phyloP scores from a whole-genome alignment of 2,113 vertebrate species.

The Pygoscelis antarcticus region DNA sequence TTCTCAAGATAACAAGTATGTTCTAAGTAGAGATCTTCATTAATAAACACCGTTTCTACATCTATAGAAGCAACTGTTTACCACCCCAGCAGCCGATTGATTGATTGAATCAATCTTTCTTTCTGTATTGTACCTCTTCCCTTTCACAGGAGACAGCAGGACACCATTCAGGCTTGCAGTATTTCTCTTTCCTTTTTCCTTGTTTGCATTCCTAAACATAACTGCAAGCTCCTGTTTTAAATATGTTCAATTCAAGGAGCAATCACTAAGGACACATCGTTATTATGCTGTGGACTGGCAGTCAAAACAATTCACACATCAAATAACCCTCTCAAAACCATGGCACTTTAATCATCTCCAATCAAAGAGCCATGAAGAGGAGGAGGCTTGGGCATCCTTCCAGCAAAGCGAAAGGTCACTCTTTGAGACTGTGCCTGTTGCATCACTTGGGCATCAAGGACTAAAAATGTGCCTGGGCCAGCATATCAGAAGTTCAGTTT shows the following conservation, averaged over 20 bases:
- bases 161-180: background rate
- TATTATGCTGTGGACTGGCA: background rate
- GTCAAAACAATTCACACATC: background rate
- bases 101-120: background rate
- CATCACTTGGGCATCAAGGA: background rate
- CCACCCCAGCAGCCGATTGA: fast-evolving
- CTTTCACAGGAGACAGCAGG: background rate
- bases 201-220: background rate
- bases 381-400: background rate
- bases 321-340: background rate
- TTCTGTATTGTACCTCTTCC: background rate
- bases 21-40: background rate
- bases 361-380: background rate
- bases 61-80: background rate
- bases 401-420: background rate
- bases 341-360: background rate
- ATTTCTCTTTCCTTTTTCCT: background rate
- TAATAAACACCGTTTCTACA: background rate
- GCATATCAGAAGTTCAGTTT: background rate
- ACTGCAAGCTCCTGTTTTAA: background rate
- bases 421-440: background rate
- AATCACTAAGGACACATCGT: background rate
- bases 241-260: background rate
- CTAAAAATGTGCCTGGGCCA: background rate
- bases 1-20: background rate